Evolutionary conservation across 37 sponge, comb jelly and placozoan species (phyloP), one percentile per base, ranked within the genome.

Genomic region (Chondrosia reniformis): DNA sequence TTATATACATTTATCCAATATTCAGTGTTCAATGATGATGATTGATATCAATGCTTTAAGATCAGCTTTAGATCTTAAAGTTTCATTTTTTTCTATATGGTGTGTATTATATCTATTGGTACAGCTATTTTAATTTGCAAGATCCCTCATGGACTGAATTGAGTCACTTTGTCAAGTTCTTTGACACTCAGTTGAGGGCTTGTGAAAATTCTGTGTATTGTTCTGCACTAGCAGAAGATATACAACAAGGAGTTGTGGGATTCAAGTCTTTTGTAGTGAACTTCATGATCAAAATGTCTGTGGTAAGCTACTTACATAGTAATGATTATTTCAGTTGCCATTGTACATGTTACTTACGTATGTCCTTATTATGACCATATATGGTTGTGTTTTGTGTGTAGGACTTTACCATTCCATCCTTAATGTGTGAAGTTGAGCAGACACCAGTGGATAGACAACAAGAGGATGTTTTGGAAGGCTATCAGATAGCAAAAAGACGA

Each of bases 241-340:
- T 62, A 25, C 52, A 79, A 46, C 36, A 58, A 33, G 87, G 87
- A 0, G 33, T 90, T 31, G 79, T 80, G 24, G 95, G 92, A 0
- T 89, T 97, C 46, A 94, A 91, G 71, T 31, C 67, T 0, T 97
- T 97, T 91, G 94, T 97, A 2, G 86, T 91, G 3, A 91, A 87
- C 43, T 91, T 97, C 77, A 89, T 97, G 92, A 86, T 97, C 21
- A 67, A 55, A 17, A 97, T 97, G 98, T 88, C 95, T 9, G 63
- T 76, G 45, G 90, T 89, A 62, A 46, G 83, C 82, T 49, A 28
- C 44, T 58, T 13, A 21, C 13, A 10, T 28, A 6, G 36, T 66
- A 17, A 5, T 31, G 5, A 66, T 8, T 19, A 9, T 33, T 8
- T 66, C 3, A 19, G 17, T 33, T 19, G 5, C 1, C 24, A 2